Evolutionary conservation across 2,888 invertebrate species (phyloP), one percentile per base, ranked within the genome.

Genomic region (Neoscelio sp.): DNA sequence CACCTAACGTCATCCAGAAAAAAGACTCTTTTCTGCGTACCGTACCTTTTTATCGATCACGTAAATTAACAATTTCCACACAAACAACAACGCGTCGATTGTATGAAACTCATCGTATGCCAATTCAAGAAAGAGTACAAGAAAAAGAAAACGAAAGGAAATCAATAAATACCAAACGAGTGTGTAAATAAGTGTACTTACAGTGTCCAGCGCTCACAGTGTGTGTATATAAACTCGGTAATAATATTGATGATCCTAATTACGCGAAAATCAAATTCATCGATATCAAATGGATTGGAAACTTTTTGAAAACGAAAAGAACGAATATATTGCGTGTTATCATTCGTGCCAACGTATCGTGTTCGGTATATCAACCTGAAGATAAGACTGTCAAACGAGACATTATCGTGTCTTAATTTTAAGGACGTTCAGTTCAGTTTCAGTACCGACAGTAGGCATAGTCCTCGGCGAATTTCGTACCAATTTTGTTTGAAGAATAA

Each of bases 111-210:
- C n/a, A n/a, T n/a, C n/a, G n/a, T n/a, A n/a, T n/a, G n/a, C n/a
- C n/a, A 81, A 82, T 78, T 50, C 75, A 76, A 83, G 81, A 75
- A 76, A 33, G 12, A 68, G 64, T 65, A 64, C 10, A 78, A 44
- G 48, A 68, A 80, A 44, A 12, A 48, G 5, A 50, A 38, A 1
- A 8, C 2, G n/a, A 71, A 50, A 60, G 35, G 56, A 8, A 76
- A 77, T 60, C 80, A 78, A 80, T 80, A 78, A 82, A 87, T 88
- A 88, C 86, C 85, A 84, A 85, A 86, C 87, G 85, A 89, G 89
- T 90, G 89, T 89, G 90, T 90, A 90, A 90, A 90, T 90, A 90
- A 87, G 87, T 90, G 90, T 90, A 90, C 90, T 90, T 90, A 90
- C 90, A 89, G 89, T 90, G 89, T 88, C 86, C 87, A 89, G 86